Evolutionary conservation across 2,797 vertebrate species (phyloP), one percentile per base, ranked within the genome.

Genomic region (Coccyzus lansbergi): DNA sequence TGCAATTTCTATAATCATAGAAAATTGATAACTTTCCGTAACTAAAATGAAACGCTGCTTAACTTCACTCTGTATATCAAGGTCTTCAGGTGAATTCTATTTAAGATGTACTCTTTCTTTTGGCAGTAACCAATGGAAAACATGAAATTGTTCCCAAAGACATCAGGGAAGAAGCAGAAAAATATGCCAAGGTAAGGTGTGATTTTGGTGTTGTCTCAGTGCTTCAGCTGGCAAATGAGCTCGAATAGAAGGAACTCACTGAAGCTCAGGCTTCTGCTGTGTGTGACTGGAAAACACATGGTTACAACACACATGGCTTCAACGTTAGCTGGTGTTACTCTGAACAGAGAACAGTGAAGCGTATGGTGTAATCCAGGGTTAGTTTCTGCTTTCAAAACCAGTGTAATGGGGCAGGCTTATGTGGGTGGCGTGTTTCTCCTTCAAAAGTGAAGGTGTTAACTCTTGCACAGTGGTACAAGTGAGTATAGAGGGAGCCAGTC

Each of bases 61-160:
- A 53, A 81, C 38, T 86, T 76, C 7, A 53, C 16, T 28, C 31
- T 63, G 17, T 49, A 22, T 15, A 5, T 58, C 6, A 34, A 34
- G 22, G 13, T 62, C 38, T 63, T 33, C 70, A 33, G 64, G n/a
- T 78, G 34, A 83, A 26, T 59, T 91, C 25, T 51, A 48, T 62
- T 33, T 86, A 86, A 89, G 7, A 9, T 19, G 16, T 20, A 4
- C 20, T 83, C 22, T 70, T 65, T 96, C 81, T 86, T 24, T 96
- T 97, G 83, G 85, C 96, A 99, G 99, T 99, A 94, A 99, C 99
- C 75, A 99, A 99, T 52, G 99, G 99, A 97, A 98, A 98, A 93
- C 99, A 99, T 58, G 98, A 98, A 97, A 98, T 99, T 79, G 99
- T 99, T 75, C 99, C 99, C n/a, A 99, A 99, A 98, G 99, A 99